Base-by-base conservation (phyloP, 2,113 vertebrate species). In the Istiophorus platypterus region DNA sequence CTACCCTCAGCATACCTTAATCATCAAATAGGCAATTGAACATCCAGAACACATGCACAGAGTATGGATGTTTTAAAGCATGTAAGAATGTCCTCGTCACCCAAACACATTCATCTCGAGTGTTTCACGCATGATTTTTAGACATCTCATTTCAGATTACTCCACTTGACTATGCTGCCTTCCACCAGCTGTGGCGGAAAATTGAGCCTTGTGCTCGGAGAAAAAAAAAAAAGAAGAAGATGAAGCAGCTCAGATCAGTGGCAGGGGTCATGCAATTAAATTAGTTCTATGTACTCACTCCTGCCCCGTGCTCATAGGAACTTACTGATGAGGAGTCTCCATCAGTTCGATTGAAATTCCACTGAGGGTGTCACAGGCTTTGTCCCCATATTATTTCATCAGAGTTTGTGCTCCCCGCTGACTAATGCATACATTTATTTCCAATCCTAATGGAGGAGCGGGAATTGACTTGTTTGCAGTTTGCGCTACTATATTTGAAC, bases 91-190 rank as follows among this genome's bases (percentile, higher is more conserved):
- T 39, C 29, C 41, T 45, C 24, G 66, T 37, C 31, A 51, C 1
- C 1, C 6, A 52, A n/a, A 63, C 54, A 24, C 34, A 76, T 78
- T 68, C 2, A 72, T 78, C 54, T 68, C 34, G 29, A 45, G 6
- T 12, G 56, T 58, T 78, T 82, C 27, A 76, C 0, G 61, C 69
- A 52, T 76, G 56, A 54, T 71, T 78, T 80, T 42, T 65, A 13
- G 27, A 63, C 29, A 75, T 73, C 37, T 67, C 13, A 0, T 70
- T 78, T 66, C 13, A 26, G 34, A 72, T 90, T 37, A 65, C 75
- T 84, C 22, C 59, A 70, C 42, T 57, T 57, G 49, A 27, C 51
- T 67, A 27, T 39, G 12, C 26, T 39, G 26, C 27, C 51, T 74
- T 57, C 17, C 24, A 47, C 5, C 45, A 80, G 24, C 24, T 31